These are phyloP conservation scores for Anoncus sp. DNA, from an alignment of 2,888 invertebrate genomes.

Conservation along the genomic window DNA sequence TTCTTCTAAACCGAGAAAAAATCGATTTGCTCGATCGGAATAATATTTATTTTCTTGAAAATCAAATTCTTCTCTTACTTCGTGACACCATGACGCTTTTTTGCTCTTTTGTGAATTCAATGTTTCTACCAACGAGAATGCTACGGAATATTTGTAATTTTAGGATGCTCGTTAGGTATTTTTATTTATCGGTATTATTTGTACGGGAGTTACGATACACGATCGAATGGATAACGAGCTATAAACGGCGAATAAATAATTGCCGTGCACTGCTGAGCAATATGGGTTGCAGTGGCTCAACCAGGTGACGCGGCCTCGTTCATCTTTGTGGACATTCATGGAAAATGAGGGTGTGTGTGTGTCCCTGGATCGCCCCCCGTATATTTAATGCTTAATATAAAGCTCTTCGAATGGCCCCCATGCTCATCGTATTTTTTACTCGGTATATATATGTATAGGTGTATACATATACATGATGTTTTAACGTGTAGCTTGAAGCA, in stretches of 20 bases:
- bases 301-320: constrained; percentile 19
- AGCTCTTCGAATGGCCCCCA: constrained; percentile 22
- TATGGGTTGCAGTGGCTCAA: constrained; percentile 18
- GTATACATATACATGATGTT: constrained; percentile 31
- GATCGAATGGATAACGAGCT: constrained; percentile 14
- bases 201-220: background rate
- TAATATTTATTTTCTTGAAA: too few species aligned
- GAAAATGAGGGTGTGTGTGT: background rate
- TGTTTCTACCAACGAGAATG: background rate
- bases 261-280: constrained; percentile 1
- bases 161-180: background rate
- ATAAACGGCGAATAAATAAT: constrained; percentile 30
- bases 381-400: constrained; percentile 40
- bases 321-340: constrained; percentile 21
- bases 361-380: constrained; percentile 3
- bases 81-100: too few species aligned
- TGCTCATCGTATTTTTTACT: constrained; percentile 27
- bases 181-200: constrained; percentile 28
- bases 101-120: background rate
- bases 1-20: too few species aligned
- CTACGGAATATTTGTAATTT: background rate
- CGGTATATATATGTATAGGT: background rate
- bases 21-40: too few species aligned
- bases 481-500: constrained; percentile 50
- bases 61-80: too few species aligned